Conservation (phyloP, 2,888 invertebrate species). For the Netelia fuscicornis region DNA sequence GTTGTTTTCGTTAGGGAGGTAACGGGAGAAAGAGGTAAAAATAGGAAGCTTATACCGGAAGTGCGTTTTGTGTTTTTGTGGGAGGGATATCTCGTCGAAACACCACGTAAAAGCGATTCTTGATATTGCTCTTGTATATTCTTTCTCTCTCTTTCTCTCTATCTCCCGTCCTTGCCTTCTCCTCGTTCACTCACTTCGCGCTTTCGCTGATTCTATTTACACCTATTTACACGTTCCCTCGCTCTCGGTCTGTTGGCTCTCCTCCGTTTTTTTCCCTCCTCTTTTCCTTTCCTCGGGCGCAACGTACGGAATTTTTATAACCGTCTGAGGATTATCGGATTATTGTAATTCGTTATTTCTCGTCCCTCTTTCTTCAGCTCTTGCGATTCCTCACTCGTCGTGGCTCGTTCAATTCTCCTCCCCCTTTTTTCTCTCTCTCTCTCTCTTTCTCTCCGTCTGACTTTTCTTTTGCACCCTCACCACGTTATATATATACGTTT, state of each 20-base stretch:
- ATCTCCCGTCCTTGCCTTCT: constrained; percentile 20
- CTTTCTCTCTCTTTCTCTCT: neutral
- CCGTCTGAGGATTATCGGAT: constrained; percentile 55
- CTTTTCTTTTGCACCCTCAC: constrained; percentile 20
- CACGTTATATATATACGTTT: constrained; percentile 39
- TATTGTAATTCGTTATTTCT: constrained; percentile 59
- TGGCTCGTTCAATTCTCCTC: constrained; percentile 33
- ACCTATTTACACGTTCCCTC: constrained; percentile 76
- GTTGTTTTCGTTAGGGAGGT: constrained; percentile 3
- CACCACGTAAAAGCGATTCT: constrained; percentile 7
- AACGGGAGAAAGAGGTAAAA: constrained; percentile 53
- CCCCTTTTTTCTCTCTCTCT: constrained; percentile 14
- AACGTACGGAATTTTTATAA: constrained; percentile 46
- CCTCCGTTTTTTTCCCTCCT: constrained; percentile 5
- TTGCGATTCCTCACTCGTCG: constrained; percentile 36
- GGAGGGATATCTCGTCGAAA: constrained; percentile 19
- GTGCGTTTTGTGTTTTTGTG: constrained; percentile 47
- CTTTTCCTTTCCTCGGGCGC: constrained; percentile 8
- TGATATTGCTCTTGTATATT: constrained; percentile 45
- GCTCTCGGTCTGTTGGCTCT: constrained; percentile 15
- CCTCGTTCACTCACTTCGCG: constrained; percentile 46
- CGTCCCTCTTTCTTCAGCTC: constrained; percentile 31
- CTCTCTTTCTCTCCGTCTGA: constrained; percentile 11
- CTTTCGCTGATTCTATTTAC: constrained; percentile 72
- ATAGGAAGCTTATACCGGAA: constrained; percentile 62